Evolutionary conservation across 2,113 vertebrate species (phyloP).

Genomic region (Pseudolaguvia tuberculata): DNA sequence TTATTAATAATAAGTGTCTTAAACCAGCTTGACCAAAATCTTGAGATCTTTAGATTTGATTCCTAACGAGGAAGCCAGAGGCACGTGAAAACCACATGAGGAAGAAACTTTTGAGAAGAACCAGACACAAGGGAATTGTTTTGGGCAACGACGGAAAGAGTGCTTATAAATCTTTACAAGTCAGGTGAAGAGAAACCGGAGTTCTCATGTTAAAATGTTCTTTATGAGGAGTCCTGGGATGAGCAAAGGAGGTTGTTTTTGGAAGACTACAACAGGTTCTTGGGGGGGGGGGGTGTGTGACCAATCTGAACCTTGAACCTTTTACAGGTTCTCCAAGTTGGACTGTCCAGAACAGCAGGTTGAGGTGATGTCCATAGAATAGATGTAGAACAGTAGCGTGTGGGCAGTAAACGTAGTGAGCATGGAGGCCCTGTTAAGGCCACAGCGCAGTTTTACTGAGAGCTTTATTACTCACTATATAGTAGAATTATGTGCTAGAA

Average conservation of each 20-base stretch:
- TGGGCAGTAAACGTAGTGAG: slow-evolving; percentile 29
- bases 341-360: background rate
- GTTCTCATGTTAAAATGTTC: background rate
- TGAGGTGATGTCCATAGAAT: background rate
- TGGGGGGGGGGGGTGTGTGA: too few relatives aligned
- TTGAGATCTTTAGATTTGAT: too few relatives aligned
- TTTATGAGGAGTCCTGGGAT: background rate
- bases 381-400: slow-evolving; percentile 30
- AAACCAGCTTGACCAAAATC: background rate
- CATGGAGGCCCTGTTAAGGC: slow-evolving; percentile 37
- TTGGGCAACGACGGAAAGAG: background rate
- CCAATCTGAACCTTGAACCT: background rate
- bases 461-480: slow-evolving; percentile 42
- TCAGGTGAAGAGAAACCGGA: slow-evolving; percentile 6
- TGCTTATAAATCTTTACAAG: background rate
- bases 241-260: background rate
- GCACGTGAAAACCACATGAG: background rate
- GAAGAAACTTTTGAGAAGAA: slow-evolving; percentile 3
- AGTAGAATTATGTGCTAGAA: slow-evolving; percentile 38
- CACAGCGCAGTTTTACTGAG: slow-evolving; percentile 39
- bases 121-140: background rate
- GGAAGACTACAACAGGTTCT: background rate
- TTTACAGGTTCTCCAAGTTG: background rate
- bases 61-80: background rate
- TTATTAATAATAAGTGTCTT: background rate